phyloP scores from a whole-genome alignment of 2,797 vertebrate species.

The Salmo trutta region DNA sequence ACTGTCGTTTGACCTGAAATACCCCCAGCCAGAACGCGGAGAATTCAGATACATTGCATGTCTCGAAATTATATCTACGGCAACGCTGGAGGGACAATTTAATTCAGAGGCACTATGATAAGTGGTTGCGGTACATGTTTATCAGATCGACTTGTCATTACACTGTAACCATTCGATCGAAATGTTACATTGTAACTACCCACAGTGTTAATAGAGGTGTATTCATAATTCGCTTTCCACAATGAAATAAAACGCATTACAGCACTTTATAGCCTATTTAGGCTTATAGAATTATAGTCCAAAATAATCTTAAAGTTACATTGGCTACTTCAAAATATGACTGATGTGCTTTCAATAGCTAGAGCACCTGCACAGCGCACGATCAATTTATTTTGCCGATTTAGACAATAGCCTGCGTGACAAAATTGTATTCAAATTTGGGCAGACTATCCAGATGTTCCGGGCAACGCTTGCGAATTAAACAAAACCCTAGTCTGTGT shows the following conservation, averaged over 20 bases:
- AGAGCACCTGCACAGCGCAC: not conserved
- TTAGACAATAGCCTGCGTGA: too few relatives aligned
- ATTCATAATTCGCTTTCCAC: not conserved
- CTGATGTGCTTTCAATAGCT: not conserved
- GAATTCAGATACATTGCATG: slow-evolving; percentile 40
- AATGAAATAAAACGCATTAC: not conserved
- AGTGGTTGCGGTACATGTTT: not conserved
- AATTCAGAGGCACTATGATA: not conserved
- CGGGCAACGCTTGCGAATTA: too few relatives aligned
- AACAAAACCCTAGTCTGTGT: too few relatives aligned
- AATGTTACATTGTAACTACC: not conserved
- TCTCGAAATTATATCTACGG: slow-evolving; percentile 27
- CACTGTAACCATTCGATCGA: not conserved
- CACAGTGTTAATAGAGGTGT: not conserved
- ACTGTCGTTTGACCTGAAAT: slow-evolving; percentile 54
- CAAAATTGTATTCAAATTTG: too few relatives aligned
- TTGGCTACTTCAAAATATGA: not conserved
- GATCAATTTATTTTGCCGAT: too few relatives aligned
- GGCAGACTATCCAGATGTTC: too few relatives aligned
- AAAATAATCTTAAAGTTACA: not conserved
- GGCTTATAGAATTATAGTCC: not conserved
- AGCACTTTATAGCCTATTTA: not conserved
- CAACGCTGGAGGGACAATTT: slow-evolving; percentile 25
- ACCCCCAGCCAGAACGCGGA: slow-evolving; percentile 37
- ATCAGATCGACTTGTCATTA: not conserved